Evolutionary conservation across 2,113 vertebrate species (phyloP), one percentile per base, ranked within the genome.

Genomic region (Myodes glareolus): DNA sequence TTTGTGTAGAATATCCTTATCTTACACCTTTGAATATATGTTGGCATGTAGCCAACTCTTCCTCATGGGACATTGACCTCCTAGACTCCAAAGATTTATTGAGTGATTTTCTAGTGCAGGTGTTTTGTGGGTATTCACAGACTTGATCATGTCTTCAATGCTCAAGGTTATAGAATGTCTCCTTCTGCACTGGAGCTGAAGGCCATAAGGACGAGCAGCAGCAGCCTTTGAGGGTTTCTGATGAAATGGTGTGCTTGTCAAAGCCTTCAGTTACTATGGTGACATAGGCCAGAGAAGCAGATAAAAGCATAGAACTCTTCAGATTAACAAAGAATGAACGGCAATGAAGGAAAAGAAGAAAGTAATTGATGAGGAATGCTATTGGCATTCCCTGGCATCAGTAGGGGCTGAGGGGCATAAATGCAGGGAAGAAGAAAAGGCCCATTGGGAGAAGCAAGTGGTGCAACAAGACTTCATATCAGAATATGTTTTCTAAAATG

Each of bases 401-500:
- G 76, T 45, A 92, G 50, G 36, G 12, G 39, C 63, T 39, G 45
- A 95, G 82, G 39, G 85, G 52, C 82, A 80, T 72, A n/a, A 93
- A 72, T 33, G 47, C 63, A 68, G 63, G 72, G 88, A 75, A 88
- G 90, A 94, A 77, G 85, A 77, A 58, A 52, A 21, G 68, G 50
- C 91, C 96, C 27, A 3, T 7, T 75, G 77, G 77, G 96, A 97
- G 65, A 92, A 17, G 52, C 75, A 45, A 82, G 55, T 90, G 50
- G 9, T 89, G 72, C 90, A 89, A 82, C 55, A 94, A 93, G 91
- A 72, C 89, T 95, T 97, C 81, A 81, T 95, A 93, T 92, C 91
- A 77, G 93, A 96, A 89, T 88, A 63, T 93, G 82, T 96, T 88
- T 92, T 58, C 84, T 96, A 33, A 93, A 95, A 82, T 95, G 95